These are phyloP conservation scores for Periophthalmodon schlosseri DNA, from an alignment of 2,113 vertebrate genomes.

Conservation along the genomic window DNA sequence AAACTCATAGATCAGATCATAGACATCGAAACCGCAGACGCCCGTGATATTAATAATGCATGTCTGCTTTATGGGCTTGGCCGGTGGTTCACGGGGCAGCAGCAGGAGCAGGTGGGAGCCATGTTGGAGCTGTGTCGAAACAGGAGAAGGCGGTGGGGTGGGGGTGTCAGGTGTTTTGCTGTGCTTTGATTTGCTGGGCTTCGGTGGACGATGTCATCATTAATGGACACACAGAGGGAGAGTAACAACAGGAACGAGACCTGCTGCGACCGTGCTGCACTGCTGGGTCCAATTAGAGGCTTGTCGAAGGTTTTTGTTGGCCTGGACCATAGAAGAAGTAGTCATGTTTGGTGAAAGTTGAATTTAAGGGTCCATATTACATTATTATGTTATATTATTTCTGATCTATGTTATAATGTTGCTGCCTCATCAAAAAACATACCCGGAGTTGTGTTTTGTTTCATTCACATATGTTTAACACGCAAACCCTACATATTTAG, in stretches of 20 bases:
- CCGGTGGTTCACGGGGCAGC: background rate
- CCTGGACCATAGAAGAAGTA: background rate
- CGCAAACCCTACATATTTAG: no score
- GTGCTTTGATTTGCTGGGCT: background rate
- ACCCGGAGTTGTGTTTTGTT: no score
- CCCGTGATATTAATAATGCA: constrained; percentile 35
- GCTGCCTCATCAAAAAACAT: no score
- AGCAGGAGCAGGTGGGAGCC: background rate
- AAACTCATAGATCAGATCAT: constrained; percentile 30
- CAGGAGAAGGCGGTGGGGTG: no score
- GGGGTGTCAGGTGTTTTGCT: background rate
- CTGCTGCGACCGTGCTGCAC: background rate
- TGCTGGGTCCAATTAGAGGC: background rate
- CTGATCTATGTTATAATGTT: no score
- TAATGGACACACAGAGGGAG: background rate
- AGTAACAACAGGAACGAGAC: background rate
- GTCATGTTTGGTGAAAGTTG: background rate
- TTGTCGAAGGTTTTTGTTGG: background rate
- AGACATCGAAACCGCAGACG: constrained; percentile 21
- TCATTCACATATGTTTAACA: no score
- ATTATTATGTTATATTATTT: no score
- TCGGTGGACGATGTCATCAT: background rate
- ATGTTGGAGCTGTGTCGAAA: background rate
- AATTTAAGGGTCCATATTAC: no score
- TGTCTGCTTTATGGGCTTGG: background rate